Base-by-base conservation (phyloP, 2,888 invertebrate genomes). In the Hemithea aestivaria region DNA sequence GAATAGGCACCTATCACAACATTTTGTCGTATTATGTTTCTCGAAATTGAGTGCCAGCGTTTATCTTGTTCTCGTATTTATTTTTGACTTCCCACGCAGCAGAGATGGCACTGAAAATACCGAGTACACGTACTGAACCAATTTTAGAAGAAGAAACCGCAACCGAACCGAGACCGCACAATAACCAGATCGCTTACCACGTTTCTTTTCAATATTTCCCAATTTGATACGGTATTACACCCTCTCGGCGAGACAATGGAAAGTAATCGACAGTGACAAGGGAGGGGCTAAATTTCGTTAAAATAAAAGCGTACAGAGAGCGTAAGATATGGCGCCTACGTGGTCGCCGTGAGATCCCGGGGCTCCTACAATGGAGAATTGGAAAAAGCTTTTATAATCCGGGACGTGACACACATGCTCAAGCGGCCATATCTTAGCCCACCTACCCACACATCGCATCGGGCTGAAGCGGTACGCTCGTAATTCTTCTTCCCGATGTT, bases 321-420 rank as follows among this genome's bases (percentile, higher is more conserved):
- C 72, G 72, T 73, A 84, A 87, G 85, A 87, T 87, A 87, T 85
- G 75, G 84, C 82, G 75, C 77, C 80, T 83, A 87, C 87, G 87
- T 87, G 87, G 84, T 77, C 78, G 73, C 75, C 70, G 73, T 59
- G 74, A 72, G 73, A 72, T 72, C 78, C 69, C 72, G 63, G 75
- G 68, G 73, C 76, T 76, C 65, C 73, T 71, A 76, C 84, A 78
- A 80, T 79, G 74, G 85, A 80, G 85, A 85, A 87, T 87, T 85
- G 85, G 87, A 87, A 87, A 87, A 87, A 83, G 85, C 85, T 87
- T 85, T 85, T 87, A 87, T 87, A 85, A 87, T 87, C 87, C 83
- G 64, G 74, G 62, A 75, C 87, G 87, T 85, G 87, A 84, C 81
- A 74, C 69, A 84, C 85, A 87, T 87, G 80, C 67, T 58, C 70